Evolutionary conservation across 2,888 invertebrate species (phyloP), one percentile per base, ranked within the genome.

Genomic region (Drosophila kokeensis): DNA sequence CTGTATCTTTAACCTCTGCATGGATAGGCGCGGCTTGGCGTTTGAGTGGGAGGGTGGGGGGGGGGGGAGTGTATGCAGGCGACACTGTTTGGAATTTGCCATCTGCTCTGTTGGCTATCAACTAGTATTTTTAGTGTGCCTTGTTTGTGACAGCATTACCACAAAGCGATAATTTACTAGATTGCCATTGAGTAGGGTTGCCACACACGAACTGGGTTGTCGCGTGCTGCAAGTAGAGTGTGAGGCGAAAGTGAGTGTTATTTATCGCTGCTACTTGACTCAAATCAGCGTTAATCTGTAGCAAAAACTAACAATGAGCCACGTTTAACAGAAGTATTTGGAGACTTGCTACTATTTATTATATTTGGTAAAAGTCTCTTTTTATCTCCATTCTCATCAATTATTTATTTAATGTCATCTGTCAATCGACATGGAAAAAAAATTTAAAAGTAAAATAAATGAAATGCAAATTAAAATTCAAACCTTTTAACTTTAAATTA

Each of bases 151-250:
- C 76, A 77, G 30, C 60, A 45, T 58, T 59, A 24, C 48, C 62
- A 55, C 59, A 53, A 58, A 57, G 57, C 52, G 62, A 75, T 77
- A 75, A 79, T 77, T 66, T 75, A 79, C 59, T 55, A 57, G 58
- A 79, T 70, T 62, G 76, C 55, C 61, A 45, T 62, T 74, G 70
- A 79, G 70, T 75, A 79, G 76, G 76, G 75, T 79, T 74, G 59
- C 49, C 62, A 21, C 50, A 24, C 50, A 34, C 54, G n/a, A 29
- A 8, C 54, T 29, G 50, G 29, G 50, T 72, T 72, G 72, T 70
- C 64, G 59, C 59, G 40, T 24, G 63, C 71, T 42, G 45, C 65
- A 73, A 36, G 27, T 15, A 15, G 30, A 45, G 53, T 18, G 24
- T 10, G 24, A 18, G 24, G 38, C 11, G 42, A 30, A 30, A 48